Conservation (phyloP, 53 echinoderm and acorn worm genomes). For the Echinarachnius parma region DNA sequence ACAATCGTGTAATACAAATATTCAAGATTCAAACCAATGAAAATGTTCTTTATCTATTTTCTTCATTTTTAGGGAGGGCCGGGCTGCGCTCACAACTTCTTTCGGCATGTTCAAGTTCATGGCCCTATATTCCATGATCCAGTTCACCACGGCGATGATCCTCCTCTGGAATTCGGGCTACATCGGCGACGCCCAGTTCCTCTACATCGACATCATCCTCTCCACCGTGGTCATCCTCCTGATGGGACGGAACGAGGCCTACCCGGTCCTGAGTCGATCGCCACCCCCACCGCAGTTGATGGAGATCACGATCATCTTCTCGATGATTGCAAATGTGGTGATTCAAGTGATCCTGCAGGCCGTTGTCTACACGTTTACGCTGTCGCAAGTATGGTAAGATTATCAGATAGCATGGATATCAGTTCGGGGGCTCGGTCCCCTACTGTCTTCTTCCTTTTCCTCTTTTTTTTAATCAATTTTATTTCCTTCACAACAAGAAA, state of each 20-base stretch:
- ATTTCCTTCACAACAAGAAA: too few species aligned
- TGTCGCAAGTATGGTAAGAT: conserved; percentile 14
- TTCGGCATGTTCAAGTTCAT: conserved; percentile 92
- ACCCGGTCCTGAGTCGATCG: conserved; percentile 4
- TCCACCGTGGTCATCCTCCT: conserved; percentile 62
- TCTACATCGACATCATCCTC: conserved; percentile 79
- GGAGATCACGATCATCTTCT: conserved; percentile 27
- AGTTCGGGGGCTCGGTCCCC: too few species aligned
- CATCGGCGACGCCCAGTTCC: conserved; percentile 71
- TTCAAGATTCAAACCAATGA: too few species aligned
- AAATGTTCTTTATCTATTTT: background rate
- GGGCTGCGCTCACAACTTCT: conserved; percentile 89
- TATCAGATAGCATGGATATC: too few species aligned
- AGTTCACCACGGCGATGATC: conserved; percentile 74
- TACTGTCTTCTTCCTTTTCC: too few species aligned
- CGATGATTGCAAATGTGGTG: conserved; percentile 5
- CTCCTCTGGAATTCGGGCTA: conserved; percentile 40
- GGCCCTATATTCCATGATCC: conserved; percentile 88
- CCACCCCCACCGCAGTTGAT: conserved; percentile 35
- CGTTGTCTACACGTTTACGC: background rate
- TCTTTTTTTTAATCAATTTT: too few species aligned
- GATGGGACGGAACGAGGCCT: conserved; percentile 37
- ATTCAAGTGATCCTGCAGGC: conserved; percentile 22
- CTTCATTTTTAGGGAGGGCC: conserved; percentile 64
- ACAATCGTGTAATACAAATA: too few species aligned